Conservation (phyloP, 1,140 invertebrate species). For the Dendrolimus kikuchii region DNA sequence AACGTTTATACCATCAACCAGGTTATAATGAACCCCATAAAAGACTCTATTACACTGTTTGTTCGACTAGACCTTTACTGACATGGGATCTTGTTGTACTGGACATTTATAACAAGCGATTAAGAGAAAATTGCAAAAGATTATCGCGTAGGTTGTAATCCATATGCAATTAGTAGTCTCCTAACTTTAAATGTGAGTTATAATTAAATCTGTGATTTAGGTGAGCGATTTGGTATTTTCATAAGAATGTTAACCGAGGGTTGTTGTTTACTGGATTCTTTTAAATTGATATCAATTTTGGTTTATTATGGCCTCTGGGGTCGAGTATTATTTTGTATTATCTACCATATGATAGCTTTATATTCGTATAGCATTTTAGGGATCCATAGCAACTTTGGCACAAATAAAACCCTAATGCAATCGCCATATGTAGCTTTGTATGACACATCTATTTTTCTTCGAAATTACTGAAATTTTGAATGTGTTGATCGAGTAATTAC, state of each 20-base stretch:
- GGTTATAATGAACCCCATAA: conserved; percentile 11
- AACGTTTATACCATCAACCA: conserved; percentile 19
- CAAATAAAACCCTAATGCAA: too few species aligned
- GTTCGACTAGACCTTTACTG: too few species aligned
- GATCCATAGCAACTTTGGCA: too few species aligned
- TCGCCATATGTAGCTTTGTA: too few species aligned
- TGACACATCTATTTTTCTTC: too few species aligned
- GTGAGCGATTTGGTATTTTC: conserved; percentile 14
- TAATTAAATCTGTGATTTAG: conserved; percentile 46
- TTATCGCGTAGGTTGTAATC: conserved; percentile 50
- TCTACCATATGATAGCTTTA: too few species aligned
- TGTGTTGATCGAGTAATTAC: too few species aligned
- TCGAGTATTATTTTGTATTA: too few species aligned
- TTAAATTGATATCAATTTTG: background rate
- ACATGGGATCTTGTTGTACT: conserved; percentile 25
- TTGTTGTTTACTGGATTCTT: conserved; percentile 1
- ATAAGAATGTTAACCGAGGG: background rate
- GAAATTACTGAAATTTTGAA: too few species aligned
- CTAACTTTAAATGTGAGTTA: conserved; percentile 47
- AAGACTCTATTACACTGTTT: background rate
- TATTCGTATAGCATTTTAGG: too few species aligned
- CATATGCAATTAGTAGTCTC: conserved; percentile 54
- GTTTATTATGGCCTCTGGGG: background rate
- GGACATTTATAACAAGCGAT: conserved; percentile 44
- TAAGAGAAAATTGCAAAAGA: conserved; percentile 64